Conservation (phyloP, 2,797 vertebrate genomes). For the Gobio occitaniae region DNA sequence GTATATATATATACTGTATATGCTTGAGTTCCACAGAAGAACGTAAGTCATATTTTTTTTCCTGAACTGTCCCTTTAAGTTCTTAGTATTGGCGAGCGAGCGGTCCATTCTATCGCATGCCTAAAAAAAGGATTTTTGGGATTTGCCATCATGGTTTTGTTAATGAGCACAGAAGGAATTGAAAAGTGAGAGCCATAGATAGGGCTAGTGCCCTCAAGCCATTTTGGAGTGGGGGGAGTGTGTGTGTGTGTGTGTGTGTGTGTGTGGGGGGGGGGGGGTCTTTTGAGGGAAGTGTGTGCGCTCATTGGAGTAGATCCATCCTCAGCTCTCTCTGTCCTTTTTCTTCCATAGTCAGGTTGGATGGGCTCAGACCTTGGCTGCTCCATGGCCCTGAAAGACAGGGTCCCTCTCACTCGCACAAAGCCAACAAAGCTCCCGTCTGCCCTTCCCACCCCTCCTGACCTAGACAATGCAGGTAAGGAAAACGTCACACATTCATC, state of each 20-base stretch:
- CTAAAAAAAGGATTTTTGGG: slow-evolving; percentile 50
- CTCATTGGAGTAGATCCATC: slow-evolving; percentile 58
- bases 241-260: too few relatives aligned
- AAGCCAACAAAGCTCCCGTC: slow-evolving; percentile 62
- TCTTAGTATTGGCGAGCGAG: slow-evolving; percentile 24
- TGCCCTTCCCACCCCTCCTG: slow-evolving; percentile 58
- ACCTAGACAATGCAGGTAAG: slow-evolving; percentile 65
- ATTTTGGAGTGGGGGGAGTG: slow-evolving; percentile 53
- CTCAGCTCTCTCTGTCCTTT: slow-evolving; percentile 56
- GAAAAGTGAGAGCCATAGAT: slow-evolving; percentile 60
- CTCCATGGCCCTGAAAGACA: slow-evolving; percentile 57
- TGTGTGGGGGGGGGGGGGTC: slow-evolving; percentile 23
- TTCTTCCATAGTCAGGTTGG: slow-evolving; percentile 46
- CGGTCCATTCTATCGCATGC: slow-evolving; percentile 42
- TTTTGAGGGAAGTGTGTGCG: slow-evolving; percentile 53
- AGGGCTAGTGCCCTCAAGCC: slow-evolving; percentile 59
- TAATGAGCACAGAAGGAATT: slow-evolving; percentile 60
- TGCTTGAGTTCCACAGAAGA: too few relatives aligned
- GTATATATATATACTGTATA: too few relatives aligned
- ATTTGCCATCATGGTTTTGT: slow-evolving; percentile 56
- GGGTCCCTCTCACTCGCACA: slow-evolving; percentile 56
- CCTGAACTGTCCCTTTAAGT: not conserved
- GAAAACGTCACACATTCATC: slow-evolving; percentile 67
- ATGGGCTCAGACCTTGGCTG: slow-evolving; percentile 60
- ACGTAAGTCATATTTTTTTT: too few relatives aligned